Percentiles rank a stretch among this genome's conserved stretches.
Evolutionary conservation across 2,797 vertebrate species (phyloP).

Genomic region (Thaleichthys pacificus): DNA sequence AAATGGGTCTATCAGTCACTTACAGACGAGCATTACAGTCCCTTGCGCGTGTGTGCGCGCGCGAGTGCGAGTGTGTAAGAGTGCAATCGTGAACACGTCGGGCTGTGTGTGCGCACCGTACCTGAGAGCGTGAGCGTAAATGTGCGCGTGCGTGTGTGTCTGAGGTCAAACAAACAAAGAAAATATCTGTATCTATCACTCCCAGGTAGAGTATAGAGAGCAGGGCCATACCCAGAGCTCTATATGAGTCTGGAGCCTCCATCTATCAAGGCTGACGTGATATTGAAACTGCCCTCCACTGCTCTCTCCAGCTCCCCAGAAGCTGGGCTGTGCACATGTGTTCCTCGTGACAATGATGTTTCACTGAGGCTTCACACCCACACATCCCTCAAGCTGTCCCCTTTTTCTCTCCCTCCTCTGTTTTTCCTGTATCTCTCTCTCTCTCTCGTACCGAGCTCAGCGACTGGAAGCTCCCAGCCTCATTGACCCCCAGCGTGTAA

Average conservation of each 20-base stretch:
- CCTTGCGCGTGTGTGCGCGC: conserved; percentile 6
- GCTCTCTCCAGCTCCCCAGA: not conserved
- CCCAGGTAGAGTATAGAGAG: not conserved
- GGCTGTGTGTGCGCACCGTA: conserved; percentile 17
- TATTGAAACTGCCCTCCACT: not conserved
- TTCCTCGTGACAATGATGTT: not conserved
- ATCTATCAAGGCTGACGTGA: not conserved
- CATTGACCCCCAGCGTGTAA: conserved; percentile 65
- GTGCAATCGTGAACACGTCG: no score
- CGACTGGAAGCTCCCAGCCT: conserved; percentile 44
- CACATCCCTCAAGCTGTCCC: not conserved
- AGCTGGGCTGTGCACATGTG: not conserved
- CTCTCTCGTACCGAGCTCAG: not conserved
- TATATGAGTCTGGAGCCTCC: not conserved
- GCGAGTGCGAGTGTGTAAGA: not conserved
- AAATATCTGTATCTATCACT: not conserved
- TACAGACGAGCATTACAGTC: conserved; percentile 57
- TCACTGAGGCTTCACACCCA: conserved; percentile 18
- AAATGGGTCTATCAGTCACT: conserved; percentile 67
- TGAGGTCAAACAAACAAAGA: not conserved
- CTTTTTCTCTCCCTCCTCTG: not conserved
- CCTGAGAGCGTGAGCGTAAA: conserved; percentile 3
- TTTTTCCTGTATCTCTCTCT: not conserved
- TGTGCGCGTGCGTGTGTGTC: not conserved
- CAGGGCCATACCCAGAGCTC: not conserved